These are phyloP conservation scores for Shinisaurus crocodilurus DNA, from an alignment of 2,113 vertebrate genomes.

Conservation along the genomic window DNA sequence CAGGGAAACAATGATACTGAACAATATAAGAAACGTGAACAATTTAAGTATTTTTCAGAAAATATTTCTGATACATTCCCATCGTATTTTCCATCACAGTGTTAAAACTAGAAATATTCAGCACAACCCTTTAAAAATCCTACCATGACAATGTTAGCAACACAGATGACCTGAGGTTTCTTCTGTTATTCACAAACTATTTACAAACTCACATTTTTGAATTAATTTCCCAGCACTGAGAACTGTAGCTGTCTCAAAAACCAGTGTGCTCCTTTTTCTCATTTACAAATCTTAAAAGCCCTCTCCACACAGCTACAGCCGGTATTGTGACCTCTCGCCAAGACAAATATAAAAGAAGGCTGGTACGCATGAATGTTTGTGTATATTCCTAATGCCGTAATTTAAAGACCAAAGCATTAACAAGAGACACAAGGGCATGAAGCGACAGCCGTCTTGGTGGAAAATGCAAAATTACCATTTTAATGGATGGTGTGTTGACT, in stretches of 20 bases:
- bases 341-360: neutral
- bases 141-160: neutral
- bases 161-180: conserved; percentile 24
- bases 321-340: neutral
- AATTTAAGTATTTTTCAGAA: neutral
- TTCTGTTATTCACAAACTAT: neutral
- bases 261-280: neutral
- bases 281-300: neutral
- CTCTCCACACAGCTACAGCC: neutral
- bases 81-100: neutral
- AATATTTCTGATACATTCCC: neutral
- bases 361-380: conserved; percentile 6
- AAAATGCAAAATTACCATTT: conserved; percentile 59
- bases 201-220: accelerated
- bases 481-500: conserved; percentile 56
- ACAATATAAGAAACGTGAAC: neutral
- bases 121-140: neutral
- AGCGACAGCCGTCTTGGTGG: conserved; percentile 47
- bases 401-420: conserved; percentile 60
- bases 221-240: accelerated
- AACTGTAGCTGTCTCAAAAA: neutral
- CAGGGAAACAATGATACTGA: neutral
- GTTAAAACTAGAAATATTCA: neutral
- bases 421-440: conserved; percentile 45
- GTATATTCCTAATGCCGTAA: conserved; percentile 5